Base-by-base conservation (phyloP, 53 echinoderm and acorn worm species). In the Pentamera pediparva region DNA sequence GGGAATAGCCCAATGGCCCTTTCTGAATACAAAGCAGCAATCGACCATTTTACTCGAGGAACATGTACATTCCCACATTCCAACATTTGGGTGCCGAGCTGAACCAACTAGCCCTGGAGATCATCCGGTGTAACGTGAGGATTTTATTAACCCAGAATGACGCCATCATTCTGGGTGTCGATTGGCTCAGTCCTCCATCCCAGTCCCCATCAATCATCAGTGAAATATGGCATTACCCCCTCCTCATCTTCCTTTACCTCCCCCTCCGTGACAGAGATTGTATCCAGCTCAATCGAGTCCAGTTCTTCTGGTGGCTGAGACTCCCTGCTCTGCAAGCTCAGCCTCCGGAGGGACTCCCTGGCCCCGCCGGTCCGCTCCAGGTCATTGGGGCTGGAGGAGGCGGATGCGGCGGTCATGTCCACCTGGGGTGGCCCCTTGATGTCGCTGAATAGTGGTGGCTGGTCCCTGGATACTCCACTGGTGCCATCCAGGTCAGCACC, bases 321-420 rank as follows among this genome's bases (percentile, higher is more conserved):
- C 12, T 81, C 85, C 4, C 85, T 85, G 53, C 75, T 78, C 55
- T 85, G 82, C 45, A 69, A 75, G 39, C 84, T 93, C 29, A 93
- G 79, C 75, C 83, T 85, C 4, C 84, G 77, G 35, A 93, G 70
- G 24, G 86, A 81, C 15, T 86, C 93, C 25, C 83, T 83, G 48
- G 93, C 93, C 37, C 74, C 60, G 24, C 77, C 64, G 39, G 64
- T 75, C 25, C 30, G 67, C 29, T 86, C 86, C 55, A 69, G 27
- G 25, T 83, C 82, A 24, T 63, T 76, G 30, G 74, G 51, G 32
- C 37, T 56, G 2, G 77, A 81, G 0, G 86, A 86, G 19, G 93
- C 93, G 27, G 76, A 86, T 40, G 74, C 43, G 15, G 78, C 80
- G 61, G 83, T 92, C 20, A 92, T 60, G 43, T 86, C 77, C 7